Percentiles rank a stretch among this genome's conserved stretches.
phyloP scores from a whole-genome alignment of 2,113 vertebrate species.

The Lagopus muta region DNA sequence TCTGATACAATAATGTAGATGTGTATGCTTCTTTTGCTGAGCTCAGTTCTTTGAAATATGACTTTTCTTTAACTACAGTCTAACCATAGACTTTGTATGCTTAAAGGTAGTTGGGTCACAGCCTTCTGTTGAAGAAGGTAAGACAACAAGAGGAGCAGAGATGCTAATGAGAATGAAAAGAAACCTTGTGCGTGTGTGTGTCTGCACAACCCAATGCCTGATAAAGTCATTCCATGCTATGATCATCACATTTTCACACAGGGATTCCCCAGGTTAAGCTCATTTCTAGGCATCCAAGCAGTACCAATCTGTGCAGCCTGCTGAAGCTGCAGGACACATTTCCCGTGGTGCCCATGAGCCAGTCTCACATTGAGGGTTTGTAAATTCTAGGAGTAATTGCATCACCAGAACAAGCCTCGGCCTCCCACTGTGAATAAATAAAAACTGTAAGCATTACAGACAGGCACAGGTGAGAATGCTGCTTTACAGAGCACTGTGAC shows the following conservation, averaged over 20 bases:
- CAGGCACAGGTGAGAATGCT: background rate
- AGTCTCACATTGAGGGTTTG: accelerated
- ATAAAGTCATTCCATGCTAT: accelerated
- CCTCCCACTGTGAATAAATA: background rate
- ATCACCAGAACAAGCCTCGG: background rate
- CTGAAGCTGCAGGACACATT: accelerated
- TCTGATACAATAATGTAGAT: background rate
- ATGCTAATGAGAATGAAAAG: accelerated
- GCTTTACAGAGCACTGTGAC: background rate
- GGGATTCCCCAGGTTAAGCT: background rate
- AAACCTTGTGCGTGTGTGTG: background rate
- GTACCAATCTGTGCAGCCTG: accelerated
- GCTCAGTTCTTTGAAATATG: background rate
- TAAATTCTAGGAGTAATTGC: background rate
- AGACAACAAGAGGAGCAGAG: background rate
- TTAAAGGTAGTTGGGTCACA: background rate
- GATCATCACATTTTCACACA: accelerated
- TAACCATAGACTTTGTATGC: accelerated
- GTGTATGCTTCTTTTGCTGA: background rate
- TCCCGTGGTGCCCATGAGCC: accelerated
- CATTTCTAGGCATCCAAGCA: background rate
- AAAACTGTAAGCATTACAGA: background rate
- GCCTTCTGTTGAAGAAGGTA: background rate
- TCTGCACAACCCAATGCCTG: accelerated
- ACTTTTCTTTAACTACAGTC: background rate